Evolutionary conservation across 2,888 invertebrate species (phyloP), one percentile per base, ranked within the genome.

Genomic region (Brachycybe producta): DNA sequence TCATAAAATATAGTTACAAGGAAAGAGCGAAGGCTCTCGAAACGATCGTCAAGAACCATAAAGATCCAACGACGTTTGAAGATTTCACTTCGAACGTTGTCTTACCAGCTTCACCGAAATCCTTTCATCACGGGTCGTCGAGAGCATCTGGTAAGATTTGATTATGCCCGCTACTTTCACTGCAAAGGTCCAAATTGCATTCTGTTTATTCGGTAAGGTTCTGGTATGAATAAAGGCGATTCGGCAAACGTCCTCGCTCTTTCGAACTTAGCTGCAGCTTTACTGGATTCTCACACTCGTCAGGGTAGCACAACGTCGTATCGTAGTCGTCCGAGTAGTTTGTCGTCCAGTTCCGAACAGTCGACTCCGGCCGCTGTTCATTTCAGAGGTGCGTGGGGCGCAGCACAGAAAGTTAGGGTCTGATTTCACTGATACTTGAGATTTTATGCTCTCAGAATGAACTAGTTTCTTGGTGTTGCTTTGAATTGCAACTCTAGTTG

Each of bases 1-100:
- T n/a, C n/a, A n/a, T n/a, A n/a, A n/a, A n/a, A n/a, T n/a, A n/a
- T 67, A 92, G 91, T 65, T 91, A 88, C 70, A 84, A 88, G 68
- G 94, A 94, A 71, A 77, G 94, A 58, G 80, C 84, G 58, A 77
- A 85, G 57, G 82, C 82, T 26, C 73, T 95, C 56, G 83, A 84
- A 62, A 84, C 82, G 46, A 82, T 95, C 26, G 83, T 88, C 51
- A 75, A 77, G 53, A 79, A 84, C 60, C 87, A 92, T 70, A 84
- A 85, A 65, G 82, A 82, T 65, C 78, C 80, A 53, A 80, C 84
- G 56, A 90, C 90, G 48, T 95, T 88, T 71, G 95, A 95, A 70
- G 81, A 82, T 57, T 95, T 87, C 67, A 65, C 70, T 40, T 64
- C 67, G n/a, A 62, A 66, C 56, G 65, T 72, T 2, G 71, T 67